These are phyloP conservation scores for Cossypha dichroa DNA, from an alignment of 2,797 vertebrate genomes.

Conservation along the genomic window DNA sequence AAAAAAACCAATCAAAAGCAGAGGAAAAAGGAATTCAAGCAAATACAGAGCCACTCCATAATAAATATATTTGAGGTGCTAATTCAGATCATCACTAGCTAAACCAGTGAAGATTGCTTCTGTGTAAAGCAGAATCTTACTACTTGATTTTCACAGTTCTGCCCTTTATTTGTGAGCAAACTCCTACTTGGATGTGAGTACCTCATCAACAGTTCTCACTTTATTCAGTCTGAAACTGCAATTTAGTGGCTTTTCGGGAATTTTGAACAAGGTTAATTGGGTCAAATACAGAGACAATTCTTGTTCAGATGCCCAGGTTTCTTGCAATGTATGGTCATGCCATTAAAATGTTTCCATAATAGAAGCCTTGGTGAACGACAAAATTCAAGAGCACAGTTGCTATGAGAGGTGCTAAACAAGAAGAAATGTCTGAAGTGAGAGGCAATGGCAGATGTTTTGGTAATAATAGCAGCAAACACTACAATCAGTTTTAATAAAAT, in stretches of 20 bases:
- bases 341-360: background rate
- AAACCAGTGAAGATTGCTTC: background rate
- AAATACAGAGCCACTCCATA: background rate
- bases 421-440: background rate
- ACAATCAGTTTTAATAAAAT: background rate
- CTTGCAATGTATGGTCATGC: background rate
- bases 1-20: background rate
- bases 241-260: background rate
- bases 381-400: background rate
- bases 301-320: background rate
- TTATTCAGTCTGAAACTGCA: background rate
- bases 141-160: background rate
- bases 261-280: background rate
- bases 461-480: background rate
- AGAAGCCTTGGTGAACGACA: background rate
- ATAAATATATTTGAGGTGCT: background rate
- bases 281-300: background rate
- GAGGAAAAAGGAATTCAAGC: background rate
- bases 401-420: background rate
- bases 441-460: background rate
- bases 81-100: background rate
- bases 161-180: background rate
- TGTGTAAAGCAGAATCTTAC: background rate
- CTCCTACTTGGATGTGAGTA: background rate
- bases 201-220: background rate